Evolutionary conservation across 1,140 invertebrate genomes (phyloP).

Genomic region (Drosophila watanabei): DNA sequence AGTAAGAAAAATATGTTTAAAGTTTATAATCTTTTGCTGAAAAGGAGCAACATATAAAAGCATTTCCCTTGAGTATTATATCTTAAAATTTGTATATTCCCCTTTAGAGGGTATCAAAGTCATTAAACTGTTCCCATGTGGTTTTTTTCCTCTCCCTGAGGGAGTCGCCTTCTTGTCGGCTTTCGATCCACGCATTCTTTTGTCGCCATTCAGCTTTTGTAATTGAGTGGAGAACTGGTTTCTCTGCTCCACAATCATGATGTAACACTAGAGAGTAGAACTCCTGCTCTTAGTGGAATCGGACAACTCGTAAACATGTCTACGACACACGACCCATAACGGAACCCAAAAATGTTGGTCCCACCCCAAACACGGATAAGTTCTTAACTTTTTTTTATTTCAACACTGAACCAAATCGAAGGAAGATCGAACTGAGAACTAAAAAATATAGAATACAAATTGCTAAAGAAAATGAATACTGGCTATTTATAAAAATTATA

Average conservation of each 20-base stretch:
- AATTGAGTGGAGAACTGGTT: slow-evolving; percentile 50
- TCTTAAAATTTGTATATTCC: neutral
- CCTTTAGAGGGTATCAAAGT: slow-evolving; percentile 15
- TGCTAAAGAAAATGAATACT: too few species aligned
- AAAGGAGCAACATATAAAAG: too few species aligned
- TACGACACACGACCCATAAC: slow-evolving; percentile 40
- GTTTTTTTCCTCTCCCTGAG: slow-evolving; percentile 16
- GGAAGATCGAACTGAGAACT: neutral
- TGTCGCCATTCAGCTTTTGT: slow-evolving; percentile 31
- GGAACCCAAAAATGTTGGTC: slow-evolving; percentile 33
- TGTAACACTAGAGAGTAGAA: slow-evolving; percentile 31
- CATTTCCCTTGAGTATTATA: neutral
- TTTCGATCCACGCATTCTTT: slow-evolving; percentile 40
- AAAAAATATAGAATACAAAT: neutral
- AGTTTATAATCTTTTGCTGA: neutral
- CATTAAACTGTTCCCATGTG: slow-evolving; percentile 25
- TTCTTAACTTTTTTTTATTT: slow-evolving; percentile 21
- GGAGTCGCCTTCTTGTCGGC: slow-evolving; percentile 22
- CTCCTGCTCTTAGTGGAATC: slow-evolving; percentile 6
- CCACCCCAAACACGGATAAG: slow-evolving; percentile 24
- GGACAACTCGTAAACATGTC: slow-evolving; percentile 41
- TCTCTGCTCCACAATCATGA: slow-evolving; percentile 36
- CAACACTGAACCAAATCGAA: slow-evolving; percentile 10
- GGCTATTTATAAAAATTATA: too few species aligned
- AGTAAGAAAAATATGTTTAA: too few species aligned